phyloP scores from a whole-genome alignment of 2,888 invertebrate species.

The Cantharis flavilabris region DNA sequence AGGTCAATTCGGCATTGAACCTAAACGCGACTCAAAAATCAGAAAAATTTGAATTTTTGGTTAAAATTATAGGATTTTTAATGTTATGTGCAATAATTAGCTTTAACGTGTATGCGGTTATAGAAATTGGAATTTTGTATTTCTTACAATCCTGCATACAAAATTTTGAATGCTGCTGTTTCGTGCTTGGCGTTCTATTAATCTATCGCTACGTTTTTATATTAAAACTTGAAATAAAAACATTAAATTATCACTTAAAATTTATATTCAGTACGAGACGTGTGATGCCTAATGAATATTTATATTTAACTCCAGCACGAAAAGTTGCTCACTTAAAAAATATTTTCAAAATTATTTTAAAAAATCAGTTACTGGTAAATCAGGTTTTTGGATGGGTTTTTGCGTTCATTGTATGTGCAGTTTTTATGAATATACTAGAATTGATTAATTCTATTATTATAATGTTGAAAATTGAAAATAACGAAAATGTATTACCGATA shows the following conservation, averaged over 20 bases:
- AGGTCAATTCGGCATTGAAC: neutral
- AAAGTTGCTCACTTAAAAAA: neutral
- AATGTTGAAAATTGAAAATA: too few species aligned
- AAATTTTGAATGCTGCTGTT: neutral
- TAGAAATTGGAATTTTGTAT: too few species aligned
- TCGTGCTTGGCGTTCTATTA: neutral
- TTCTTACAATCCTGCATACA: neutral
- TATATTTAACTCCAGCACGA: neutral
- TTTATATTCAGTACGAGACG: neutral
- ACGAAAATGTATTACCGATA: too few species aligned
- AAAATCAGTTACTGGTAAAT: neutral
- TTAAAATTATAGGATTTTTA: neutral
- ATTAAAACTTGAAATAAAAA: neutral
- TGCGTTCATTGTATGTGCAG: neutral
- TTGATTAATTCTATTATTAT: neutral
- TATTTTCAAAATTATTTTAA: neutral
- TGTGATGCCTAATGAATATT: neutral
- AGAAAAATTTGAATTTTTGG: neutral
- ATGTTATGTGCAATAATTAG: too few species aligned
- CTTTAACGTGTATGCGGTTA: neutral
- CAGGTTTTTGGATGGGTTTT: neutral
- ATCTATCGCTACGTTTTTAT: neutral
- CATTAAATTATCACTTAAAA: neutral
- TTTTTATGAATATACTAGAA: neutral
- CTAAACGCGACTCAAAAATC: neutral